These are phyloP conservation scores for Drosophila tsacasi DNA, from an alignment of 1,140 invertebrate species.

Conservation along the genomic window DNA sequence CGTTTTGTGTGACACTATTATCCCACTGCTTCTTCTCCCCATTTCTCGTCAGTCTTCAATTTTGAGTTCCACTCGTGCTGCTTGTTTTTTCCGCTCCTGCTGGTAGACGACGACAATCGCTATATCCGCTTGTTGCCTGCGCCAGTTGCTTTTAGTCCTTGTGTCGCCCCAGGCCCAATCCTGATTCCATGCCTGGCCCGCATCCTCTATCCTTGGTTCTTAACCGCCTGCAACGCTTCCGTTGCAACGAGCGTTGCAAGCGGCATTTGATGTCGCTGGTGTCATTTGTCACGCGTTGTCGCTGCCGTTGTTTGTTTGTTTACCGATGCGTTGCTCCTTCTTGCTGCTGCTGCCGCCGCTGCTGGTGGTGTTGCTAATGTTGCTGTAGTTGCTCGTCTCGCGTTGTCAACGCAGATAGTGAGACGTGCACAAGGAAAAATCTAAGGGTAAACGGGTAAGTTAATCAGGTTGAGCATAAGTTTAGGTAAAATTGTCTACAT, in stretches of 20 bases:
- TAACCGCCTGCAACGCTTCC: slow-evolving; percentile 44
- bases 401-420: slow-evolving; percentile 41
- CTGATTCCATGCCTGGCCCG: slow-evolving; percentile 6
- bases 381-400: slow-evolving; percentile 21
- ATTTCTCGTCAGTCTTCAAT: slow-evolving; percentile 24
- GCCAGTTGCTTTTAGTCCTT: slow-evolving; percentile 13
- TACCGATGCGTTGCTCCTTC: slow-evolving; percentile 50
- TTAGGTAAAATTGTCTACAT: background rate
- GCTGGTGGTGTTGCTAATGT: slow-evolving; percentile 28
- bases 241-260: slow-evolving; percentile 56
- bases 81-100: slow-evolving; percentile 36
- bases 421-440: slow-evolving; percentile 17
- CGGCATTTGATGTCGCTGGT: slow-evolving; percentile 73
- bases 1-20: slow-evolving; percentile 56
- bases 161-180: slow-evolving; percentile 1
- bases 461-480: background rate
- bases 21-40: slow-evolving; percentile 22
- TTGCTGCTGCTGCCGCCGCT: slow-evolving; percentile 7
- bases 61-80: slow-evolving; percentile 20
- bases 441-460: background rate
- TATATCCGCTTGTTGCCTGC: slow-evolving; percentile 67
- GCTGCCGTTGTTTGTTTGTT: slow-evolving; percentile 59
- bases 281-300: slow-evolving; percentile 78
- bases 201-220: background rate
- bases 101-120: slow-evolving; percentile 65